These are phyloP conservation scores for Elephas maximus DNA, from an alignment of 2,113 vertebrate genomes.

Conservation along the genomic window DNA sequence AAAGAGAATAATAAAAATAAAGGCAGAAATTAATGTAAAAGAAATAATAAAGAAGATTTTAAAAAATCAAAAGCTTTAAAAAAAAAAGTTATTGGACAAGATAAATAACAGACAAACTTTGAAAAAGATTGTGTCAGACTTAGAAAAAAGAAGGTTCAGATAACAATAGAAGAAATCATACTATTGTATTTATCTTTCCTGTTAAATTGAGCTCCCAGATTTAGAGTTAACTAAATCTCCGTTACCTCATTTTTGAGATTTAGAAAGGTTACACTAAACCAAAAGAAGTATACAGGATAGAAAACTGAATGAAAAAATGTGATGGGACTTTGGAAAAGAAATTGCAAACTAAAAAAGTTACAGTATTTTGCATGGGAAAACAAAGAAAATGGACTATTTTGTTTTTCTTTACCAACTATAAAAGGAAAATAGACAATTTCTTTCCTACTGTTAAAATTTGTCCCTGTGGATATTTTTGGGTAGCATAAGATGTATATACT, in stretches of 20 bases:
- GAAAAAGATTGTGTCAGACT: background rate
- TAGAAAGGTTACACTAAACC: background rate
- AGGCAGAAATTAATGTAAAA: background rate
- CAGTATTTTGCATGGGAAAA: background rate
- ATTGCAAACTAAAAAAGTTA: background rate
- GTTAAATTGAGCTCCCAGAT: background rate
- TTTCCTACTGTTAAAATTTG: slow-evolving; percentile 46
- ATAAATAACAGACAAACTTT: slow-evolving; percentile 37
- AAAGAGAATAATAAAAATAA: background rate
- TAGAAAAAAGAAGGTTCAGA: background rate
- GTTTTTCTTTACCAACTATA: background rate
- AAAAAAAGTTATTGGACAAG: background rate
- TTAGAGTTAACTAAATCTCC: background rate
- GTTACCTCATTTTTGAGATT: slow-evolving; percentile 16
- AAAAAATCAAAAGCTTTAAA: background rate
- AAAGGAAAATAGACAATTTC: slow-evolving; percentile 9
- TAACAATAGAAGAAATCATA: background rate
- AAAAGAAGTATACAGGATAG: background rate
- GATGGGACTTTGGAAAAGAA: background rate
- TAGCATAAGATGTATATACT: background rate
- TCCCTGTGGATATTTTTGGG: background rate
- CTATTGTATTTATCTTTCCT: background rate
- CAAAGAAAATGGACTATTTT: background rate
- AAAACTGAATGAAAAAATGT: background rate
- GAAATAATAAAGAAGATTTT: background rate